Conservation (phyloP, 2,888 invertebrate genomes). For the Drosophila mulleri region DNA sequence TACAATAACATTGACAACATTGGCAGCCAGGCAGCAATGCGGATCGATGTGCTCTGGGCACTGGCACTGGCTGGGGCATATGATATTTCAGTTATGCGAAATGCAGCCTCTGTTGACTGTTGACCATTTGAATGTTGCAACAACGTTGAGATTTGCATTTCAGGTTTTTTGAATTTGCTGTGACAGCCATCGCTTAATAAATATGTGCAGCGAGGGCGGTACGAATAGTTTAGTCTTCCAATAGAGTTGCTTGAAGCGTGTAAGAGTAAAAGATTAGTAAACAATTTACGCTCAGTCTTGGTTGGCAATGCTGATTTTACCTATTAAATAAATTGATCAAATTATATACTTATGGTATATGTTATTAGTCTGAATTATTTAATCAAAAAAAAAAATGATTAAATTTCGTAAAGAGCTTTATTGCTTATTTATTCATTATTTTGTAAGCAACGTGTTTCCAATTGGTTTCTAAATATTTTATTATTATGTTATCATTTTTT, state of each 20-base stretch:
- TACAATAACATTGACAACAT: constrained; percentile 68
- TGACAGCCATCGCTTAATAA: constrained; percentile 6
- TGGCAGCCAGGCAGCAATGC: constrained; percentile 47
- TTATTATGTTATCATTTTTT: too few species aligned
- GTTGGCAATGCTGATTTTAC: neutral
- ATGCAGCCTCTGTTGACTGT: constrained; percentile 12
- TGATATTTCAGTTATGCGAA: neutral
- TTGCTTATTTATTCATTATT: too few species aligned
- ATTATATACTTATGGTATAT: too few species aligned
- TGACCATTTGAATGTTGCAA: constrained; percentile 38
- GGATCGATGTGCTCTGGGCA: constrained; percentile 36
- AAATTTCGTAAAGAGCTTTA: too few species aligned
- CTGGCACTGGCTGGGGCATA: neutral
- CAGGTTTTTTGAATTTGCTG: constrained; percentile 9
- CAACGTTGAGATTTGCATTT: constrained; percentile 16
- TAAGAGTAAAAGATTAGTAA: neutral
- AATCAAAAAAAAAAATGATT: too few species aligned
- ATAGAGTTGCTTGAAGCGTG: neutral
- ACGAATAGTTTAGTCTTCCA: neutral
- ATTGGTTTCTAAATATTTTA: too few species aligned
- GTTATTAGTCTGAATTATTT: too few species aligned
- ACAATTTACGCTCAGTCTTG: neutral
- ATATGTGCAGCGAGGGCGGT: neutral
- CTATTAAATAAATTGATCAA: too few species aligned
- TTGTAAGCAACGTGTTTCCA: too few species aligned